Conservation (phyloP, 2,888 invertebrate species). For the Eupeodes luniger region DNA sequence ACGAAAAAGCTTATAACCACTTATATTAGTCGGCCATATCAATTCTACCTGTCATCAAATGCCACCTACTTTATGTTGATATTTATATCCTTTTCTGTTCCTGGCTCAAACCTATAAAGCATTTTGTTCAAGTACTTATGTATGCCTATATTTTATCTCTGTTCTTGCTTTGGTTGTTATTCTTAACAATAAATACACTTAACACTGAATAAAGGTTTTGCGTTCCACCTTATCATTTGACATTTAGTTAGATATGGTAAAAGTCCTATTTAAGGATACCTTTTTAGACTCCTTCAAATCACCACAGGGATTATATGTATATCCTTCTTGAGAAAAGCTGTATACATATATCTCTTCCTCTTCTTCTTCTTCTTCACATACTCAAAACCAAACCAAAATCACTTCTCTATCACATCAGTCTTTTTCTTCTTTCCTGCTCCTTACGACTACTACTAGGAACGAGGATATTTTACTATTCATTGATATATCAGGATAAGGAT, state of each 20-base stretch:
- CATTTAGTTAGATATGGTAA: not conserved
- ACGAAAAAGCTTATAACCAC: slow-evolving; percentile 8
- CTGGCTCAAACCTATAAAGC: not conserved
- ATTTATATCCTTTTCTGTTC: slow-evolving; percentile 39
- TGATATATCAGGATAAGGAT: slow-evolving; percentile 8
- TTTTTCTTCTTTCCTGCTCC: slow-evolving; percentile 14
- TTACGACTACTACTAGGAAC: too few species aligned
- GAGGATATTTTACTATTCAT: slow-evolving; percentile 13
- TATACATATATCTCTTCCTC: not conserved
- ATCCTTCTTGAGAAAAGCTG: slow-evolving; percentile 25
- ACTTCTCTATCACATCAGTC: slow-evolving; percentile 24
- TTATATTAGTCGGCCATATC: slow-evolving; percentile 44
- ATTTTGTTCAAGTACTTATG: not conserved
- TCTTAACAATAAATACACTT: slow-evolving; percentile 57
- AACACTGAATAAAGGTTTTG: slow-evolving; percentile 33
- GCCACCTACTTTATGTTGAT: slow-evolving; percentile 49
- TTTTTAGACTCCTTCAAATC: slow-evolving; percentile 38
- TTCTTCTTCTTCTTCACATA: not conserved
- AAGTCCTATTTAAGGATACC: not conserved
- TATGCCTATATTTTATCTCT: not conserved
- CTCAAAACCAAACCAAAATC: slow-evolving; percentile 49
- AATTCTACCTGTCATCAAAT: slow-evolving; percentile 63
- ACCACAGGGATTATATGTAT: slow-evolving; percentile 46
- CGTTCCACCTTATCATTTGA: slow-evolving; percentile 8
- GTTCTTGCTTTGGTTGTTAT: not conserved